Percentiles rank a stretch among this genome's conserved stretches.
Evolutionary conservation across 2,797 vertebrate genomes (phyloP).

Genomic region (Notamacropus eugenii): DNA sequence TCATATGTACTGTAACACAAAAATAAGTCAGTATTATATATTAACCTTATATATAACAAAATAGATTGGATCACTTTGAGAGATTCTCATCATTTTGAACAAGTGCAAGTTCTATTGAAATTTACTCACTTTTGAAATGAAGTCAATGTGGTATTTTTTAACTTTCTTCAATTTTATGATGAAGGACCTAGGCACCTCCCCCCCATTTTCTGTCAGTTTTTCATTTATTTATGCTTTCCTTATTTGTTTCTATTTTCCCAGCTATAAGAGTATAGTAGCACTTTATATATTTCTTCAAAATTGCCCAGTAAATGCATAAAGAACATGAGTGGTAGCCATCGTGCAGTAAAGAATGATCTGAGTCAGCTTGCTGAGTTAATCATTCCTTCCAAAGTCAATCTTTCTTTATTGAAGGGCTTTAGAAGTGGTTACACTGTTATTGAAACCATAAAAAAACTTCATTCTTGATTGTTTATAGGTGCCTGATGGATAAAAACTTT

Average conservation of each 20-base stretch:
- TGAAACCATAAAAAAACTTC: conserved; percentile 48
- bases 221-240: too few relatives aligned
- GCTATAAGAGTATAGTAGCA: neutral
- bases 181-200: too few relatives aligned
- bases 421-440: conserved; percentile 33
- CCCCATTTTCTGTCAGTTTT: neutral
- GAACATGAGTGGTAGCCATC: neutral
- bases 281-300: neutral
- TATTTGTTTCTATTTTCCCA: neutral
- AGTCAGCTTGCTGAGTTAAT: neutral
- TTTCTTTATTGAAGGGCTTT: neutral
- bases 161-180: neutral
- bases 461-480: conserved; percentile 87
- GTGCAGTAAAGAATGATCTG: neutral
- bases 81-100: conserved; percentile 1
- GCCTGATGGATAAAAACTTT: conserved; percentile 97
- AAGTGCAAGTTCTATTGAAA: conserved; percentile 25
- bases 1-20: conserved; percentile 1
- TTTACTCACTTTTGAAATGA: conserved; percentile 45
- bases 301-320: neutral
- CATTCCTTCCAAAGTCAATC: neutral
- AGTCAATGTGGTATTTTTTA: neutral
- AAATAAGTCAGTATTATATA: neutral
- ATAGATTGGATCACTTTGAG: conserved; percentile 49
- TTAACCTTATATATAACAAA: conserved; percentile 34